Evolutionary conservation across 2,113 vertebrate genomes (phyloP), one percentile per base, ranked within the genome.

Genomic region (Petrocephalus zakoni): DNA sequence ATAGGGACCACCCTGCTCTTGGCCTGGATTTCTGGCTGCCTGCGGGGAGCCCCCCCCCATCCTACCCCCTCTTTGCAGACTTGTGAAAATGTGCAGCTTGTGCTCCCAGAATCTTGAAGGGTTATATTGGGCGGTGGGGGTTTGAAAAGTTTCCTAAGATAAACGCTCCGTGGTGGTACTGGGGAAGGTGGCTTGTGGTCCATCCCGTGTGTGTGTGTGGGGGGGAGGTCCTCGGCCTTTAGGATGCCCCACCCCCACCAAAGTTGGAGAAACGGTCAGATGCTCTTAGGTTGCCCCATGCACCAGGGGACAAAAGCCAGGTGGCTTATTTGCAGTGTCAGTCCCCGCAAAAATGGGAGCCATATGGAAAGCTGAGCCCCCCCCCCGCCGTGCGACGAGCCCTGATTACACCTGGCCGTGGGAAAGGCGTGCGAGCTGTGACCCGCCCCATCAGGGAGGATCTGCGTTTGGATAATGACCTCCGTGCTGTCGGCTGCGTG

Each of bases 91-190:
- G 68, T 91, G 88, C 88, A 87, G 89, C 64, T 88, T 90, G 81
- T 75, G 89, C 89, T 89, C 90, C 85, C 61, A 52, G 88, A 89
- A 87, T 88, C 91, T 90, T 89, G 47, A 92, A 78, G 89, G 82
- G 13, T 90, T 91, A 51, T 46, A 87, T 46, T 91, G 89, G 89
- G 87, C 88, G 90, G 92, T 89, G 37, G 21, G 85, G 87, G 88
- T 82, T 87, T 87, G 91, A 94, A 93, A 91, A 93, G 90, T 93
- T 92, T 93, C 91, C 89, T 88, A 84, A 90, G 90, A 91, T 87
- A 90, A 91, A 89, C 89, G 88, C 90, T 75, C 10, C 72, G 85
- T 85, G 87, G 61, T 78, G 85, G 88, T 89, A 88, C 86, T 91
- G 68, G 82, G 37, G 87, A 86, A 87, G 46, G 88, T 86, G 85